Percentiles rank a stretch among this genome's conserved stretches.
Conservation (phyloP, 1,140 invertebrate genomes). For the Wiebesia pumilae region DNA sequence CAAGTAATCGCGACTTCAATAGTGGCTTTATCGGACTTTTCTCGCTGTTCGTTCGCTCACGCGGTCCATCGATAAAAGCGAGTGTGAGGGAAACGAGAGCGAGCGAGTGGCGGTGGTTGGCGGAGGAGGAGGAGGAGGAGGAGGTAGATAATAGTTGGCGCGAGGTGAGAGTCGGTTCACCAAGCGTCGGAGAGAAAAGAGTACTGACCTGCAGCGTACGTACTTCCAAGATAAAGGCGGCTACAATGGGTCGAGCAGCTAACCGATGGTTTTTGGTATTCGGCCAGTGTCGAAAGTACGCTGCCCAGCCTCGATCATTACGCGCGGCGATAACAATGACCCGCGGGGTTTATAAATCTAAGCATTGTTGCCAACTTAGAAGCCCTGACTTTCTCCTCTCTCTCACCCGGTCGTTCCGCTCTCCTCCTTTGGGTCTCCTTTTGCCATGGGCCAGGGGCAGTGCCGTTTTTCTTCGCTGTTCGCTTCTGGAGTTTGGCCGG, state of each 20-base stretch:
- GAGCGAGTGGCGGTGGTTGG: not conserved
- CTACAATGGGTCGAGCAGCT: slow-evolving; percentile 61
- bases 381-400: slow-evolving; percentile 55
- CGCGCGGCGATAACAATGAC: slow-evolving; percentile 66
- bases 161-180: slow-evolving; percentile 35
- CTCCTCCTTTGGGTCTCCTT: not conserved
- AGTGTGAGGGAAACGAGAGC: slow-evolving; percentile 54
- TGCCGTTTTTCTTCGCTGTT: slow-evolving; percentile 50
- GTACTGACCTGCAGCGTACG: slow-evolving; percentile 45
- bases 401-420: slow-evolving; percentile 34
- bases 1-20: slow-evolving; percentile 39
- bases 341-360: slow-evolving; percentile 68
- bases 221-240: slow-evolving; percentile 70
- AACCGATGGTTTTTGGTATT: slow-evolving; percentile 69
- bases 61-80: slow-evolving; percentile 67
- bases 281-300: slow-evolving; percentile 67
- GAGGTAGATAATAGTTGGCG: too few relatives aligned
- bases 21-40: slow-evolving; percentile 19
- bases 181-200: not conserved
- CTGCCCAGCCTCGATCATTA: slow-evolving; percentile 62
- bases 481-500: slow-evolving; percentile 44
- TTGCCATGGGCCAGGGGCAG: not conserved
- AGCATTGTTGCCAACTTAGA: slow-evolving; percentile 71
- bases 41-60: not conserved
- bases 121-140: not conserved